A percentile compares a stretch with the other conserved stretches of the same genome.
Conservation (phyloP, 1,140 invertebrate species). For the Catajapyx aquilonaris region DNA sequence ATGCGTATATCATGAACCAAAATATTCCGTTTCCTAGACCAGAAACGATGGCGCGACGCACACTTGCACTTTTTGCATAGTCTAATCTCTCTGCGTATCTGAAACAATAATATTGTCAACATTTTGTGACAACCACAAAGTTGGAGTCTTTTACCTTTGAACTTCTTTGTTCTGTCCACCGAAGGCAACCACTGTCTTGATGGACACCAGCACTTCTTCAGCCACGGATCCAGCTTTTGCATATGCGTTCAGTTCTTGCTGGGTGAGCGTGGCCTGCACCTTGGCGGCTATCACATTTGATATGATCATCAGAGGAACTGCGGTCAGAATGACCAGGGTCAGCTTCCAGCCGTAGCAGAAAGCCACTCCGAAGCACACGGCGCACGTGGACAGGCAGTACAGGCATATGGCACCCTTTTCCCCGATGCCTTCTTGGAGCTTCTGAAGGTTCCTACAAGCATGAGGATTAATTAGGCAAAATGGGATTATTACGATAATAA, state of each 20-base stretch:
- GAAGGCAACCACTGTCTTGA: slow-evolving; percentile 68
- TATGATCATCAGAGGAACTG: slow-evolving; percentile 51
- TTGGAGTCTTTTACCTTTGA: slow-evolving; percentile 28
- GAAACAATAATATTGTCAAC: too few relatives aligned
- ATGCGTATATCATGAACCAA: slow-evolving; percentile 60
- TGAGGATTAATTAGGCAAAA: too few relatives aligned
- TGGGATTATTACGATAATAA: too few relatives aligned
- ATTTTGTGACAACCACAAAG: too few relatives aligned
- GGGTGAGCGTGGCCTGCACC: slow-evolving; percentile 44
- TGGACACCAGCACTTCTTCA: slow-evolving; percentile 60
- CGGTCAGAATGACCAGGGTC: slow-evolving; percentile 62
- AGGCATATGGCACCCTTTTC: slow-evolving; percentile 75
- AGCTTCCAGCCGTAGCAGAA: slow-evolving; percentile 76
- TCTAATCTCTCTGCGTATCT: slow-evolving; percentile 33
- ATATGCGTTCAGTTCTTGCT: slow-evolving; percentile 56
- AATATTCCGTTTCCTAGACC: slow-evolving; percentile 50
- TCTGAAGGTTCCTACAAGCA: slow-evolving; percentile 50
- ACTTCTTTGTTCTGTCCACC: slow-evolving; percentile 64
- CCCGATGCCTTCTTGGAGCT: slow-evolving; percentile 81
- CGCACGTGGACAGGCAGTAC: slow-evolving; percentile 50
- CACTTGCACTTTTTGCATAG: slow-evolving; percentile 40
- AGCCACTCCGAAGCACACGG: slow-evolving; percentile 52
- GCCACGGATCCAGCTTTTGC: slow-evolving; percentile 63
- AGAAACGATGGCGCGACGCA: slow-evolving; percentile 45
- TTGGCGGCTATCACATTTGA: slow-evolving; percentile 40